Evolutionary conservation across 2,888 invertebrate genomes (phyloP), one percentile per base, ranked within the genome.

Genomic region (Ophonus ardosiacus): DNA sequence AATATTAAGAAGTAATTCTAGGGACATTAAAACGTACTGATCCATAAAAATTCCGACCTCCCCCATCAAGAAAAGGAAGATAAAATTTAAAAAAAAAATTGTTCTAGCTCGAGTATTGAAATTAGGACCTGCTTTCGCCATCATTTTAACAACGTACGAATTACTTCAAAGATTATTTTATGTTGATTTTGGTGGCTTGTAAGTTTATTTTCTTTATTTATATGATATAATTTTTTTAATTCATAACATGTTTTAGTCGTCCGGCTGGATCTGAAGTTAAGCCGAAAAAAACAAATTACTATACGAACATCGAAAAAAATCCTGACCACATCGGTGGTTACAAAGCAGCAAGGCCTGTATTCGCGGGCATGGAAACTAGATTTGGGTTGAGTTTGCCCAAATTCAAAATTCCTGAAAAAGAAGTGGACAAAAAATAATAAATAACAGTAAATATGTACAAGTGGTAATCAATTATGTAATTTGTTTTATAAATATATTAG

Each of bases 81-180:
- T 24, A 24, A 24, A 43, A 63, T 78, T 61, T 18, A 82, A 1
- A 4, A 43, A 43, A 59, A 0, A 3, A 17, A 17, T 63, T 18
- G 78, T 78, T 81, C 4, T 92, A 96, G 99, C 99, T 88, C 97
- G 99, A 90, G 99, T 99, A 87, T 97, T 97, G 92, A 95, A 99
- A 87, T 99, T 99, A 0, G 98, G 98, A 7, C 99, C 99, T 0
- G 99, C 99, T 92, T 99, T 99, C 92, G 99, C 99, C 88, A 99
- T 99, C 83, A 99, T 99, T 21, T 93, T 99, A 86, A 94, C 99
- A 87, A 98, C 98, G 0, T 99, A 99, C 90, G 99, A 99, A 93
- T 92, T 99, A 86, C 92, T 99, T 65, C 99, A 99, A 92, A 95
- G 99, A 90, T 91, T 97, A 84, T 96, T 99, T 93, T 98, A 97